Evolutionary conservation across 2,797 vertebrate genomes (phyloP).

Genomic region (Sebastes flavidus): DNA sequence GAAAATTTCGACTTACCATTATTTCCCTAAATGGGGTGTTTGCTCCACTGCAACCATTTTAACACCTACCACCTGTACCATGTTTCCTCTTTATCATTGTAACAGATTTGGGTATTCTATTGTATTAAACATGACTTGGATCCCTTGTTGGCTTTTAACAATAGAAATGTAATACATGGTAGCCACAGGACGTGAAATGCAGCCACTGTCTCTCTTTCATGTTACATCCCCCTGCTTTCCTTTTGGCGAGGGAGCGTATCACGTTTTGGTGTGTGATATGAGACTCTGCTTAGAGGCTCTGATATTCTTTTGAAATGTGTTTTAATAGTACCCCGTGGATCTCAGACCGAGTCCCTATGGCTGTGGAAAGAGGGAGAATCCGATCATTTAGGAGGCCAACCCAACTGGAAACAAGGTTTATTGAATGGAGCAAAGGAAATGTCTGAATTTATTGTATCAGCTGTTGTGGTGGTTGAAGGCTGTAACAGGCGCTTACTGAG

Average conservation of each 20-base stretch:
- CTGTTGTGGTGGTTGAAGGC: slow-evolving; percentile 9
- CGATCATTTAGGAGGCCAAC: slow-evolving; percentile 31
- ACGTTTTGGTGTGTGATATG: slow-evolving; percentile 54
- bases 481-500: slow-evolving; percentile 4
- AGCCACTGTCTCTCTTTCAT: slow-evolving; percentile 50
- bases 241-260: slow-evolving; percentile 42
- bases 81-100: slow-evolving; percentile 1
- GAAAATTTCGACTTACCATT: neutral
- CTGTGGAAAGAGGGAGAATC: slow-evolving; percentile 30
- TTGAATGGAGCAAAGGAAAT: slow-evolving; percentile 41
- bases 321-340: slow-evolving; percentile 54
- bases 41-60: neutral
- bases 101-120: slow-evolving; percentile 13
- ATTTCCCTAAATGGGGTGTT: neutral
- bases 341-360: slow-evolving; percentile 22
- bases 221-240: slow-evolving; percentile 40
- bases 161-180: slow-evolving; percentile 55
- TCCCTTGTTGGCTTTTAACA: slow-evolving; percentile 37
- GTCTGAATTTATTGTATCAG: slow-evolving; percentile 35
- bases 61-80: neutral
- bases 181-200: slow-evolving; percentile 57
- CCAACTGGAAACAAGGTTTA: slow-evolving; percentile 39
- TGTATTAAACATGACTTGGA: slow-evolving; percentile 41
- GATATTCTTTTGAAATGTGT: slow-evolving; percentile 57
- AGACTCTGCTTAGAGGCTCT: slow-evolving; percentile 34